Conservation (phyloP, 2,113 vertebrate genomes). For the western clawed frog (Xenopus tropicalis) region UCB_Xtro_10.0 CM004445.2:10107501-10108000, state of each 20-base stretch:
- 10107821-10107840: conserved; percentile 82
- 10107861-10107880: conserved; percentile 76
- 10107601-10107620: too few relatives aligned
- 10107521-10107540: too few relatives aligned
- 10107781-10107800: conserved; percentile 1
- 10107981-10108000: too few relatives aligned
- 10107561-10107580: too few relatives aligned
- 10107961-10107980: too few relatives aligned
- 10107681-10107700: too few relatives aligned
- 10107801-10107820: conserved; percentile 64
- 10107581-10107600: too few relatives aligned
- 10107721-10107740: neutral
- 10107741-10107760: neutral
- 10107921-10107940: neutral
- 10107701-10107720: neutral
- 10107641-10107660: too few relatives aligned
- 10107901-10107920: conserved; percentile 85
- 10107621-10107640: too few relatives aligned
- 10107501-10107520: too few relatives aligned
- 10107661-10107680: too few relatives aligned
- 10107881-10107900: conserved; percentile 85
- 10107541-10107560: too few relatives aligned
- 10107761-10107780: conserved; percentile 20
- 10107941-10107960: neutral
- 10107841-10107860: conserved; percentile 80